Evolutionary conservation across 2,888 invertebrate species (phyloP).

Genomic region (Campaea margaritaria): DNA sequence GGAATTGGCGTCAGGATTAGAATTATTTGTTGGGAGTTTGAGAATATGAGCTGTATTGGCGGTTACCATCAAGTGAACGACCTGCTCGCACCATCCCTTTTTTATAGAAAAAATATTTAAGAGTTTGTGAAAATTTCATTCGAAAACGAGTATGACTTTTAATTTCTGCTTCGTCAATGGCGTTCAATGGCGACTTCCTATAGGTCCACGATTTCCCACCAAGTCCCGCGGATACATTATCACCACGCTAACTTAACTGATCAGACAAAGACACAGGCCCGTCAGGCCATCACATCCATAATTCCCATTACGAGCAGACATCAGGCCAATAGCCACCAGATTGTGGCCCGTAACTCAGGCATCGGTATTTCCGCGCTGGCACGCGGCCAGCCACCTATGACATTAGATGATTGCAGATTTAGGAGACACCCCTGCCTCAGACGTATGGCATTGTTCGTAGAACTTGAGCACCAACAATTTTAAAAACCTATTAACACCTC

Average conservation of each 20-base stretch:
- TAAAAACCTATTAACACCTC: too few relatives aligned
- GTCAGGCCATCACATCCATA: conserved; percentile 11
- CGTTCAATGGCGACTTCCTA: too few relatives aligned
- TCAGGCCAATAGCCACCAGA: conserved; percentile 30
- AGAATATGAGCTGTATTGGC: too few relatives aligned
- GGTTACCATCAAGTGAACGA: too few relatives aligned
- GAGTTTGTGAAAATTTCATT: too few relatives aligned
- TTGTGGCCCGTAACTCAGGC: conserved; percentile 33
- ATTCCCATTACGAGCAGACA: conserved; percentile 19
- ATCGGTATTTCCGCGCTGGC: conserved; percentile 42
- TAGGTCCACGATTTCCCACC: too few relatives aligned
- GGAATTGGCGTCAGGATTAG: conserved; percentile 2
- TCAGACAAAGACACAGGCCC: conserved; percentile 8
- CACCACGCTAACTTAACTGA: background rate
- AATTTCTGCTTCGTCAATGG: too few relatives aligned
- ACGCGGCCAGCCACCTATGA: conserved; percentile 36
- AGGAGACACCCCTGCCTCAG: conserved; percentile 32
- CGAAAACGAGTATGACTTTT: too few relatives aligned
- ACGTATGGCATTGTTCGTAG: conserved; percentile 28
- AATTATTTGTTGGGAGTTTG: background rate
- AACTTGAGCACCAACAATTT: background rate
- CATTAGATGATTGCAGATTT: conserved; percentile 35
- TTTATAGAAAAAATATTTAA: too few relatives aligned
- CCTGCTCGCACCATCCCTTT: too few relatives aligned
- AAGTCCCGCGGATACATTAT: too few relatives aligned